Evolutionary conservation across 2,888 invertebrate species (phyloP).

Genomic region (Leptinotarsa juncta): DNA sequence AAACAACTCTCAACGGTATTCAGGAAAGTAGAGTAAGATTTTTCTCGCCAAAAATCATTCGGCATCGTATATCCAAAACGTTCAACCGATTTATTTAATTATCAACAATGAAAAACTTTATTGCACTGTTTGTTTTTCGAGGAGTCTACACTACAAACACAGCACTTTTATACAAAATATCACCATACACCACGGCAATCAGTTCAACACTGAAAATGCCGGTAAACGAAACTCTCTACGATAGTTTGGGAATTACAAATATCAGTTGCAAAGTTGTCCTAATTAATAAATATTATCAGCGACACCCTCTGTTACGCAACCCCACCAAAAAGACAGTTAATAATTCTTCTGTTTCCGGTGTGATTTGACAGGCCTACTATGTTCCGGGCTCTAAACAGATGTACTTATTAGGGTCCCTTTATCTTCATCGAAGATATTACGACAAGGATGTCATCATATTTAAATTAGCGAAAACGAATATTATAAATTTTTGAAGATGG

Average conservation of each 20-base stretch:
- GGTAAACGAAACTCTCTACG: slow-evolving; percentile 2
- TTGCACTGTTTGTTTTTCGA: neutral
- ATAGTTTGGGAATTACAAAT: neutral
- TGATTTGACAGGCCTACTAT: slow-evolving; percentile 54
- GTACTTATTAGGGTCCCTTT: slow-evolving; percentile 57
- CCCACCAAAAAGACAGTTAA: slow-evolving; percentile 48
- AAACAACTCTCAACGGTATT: too few species aligned
- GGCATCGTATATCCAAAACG: too few species aligned
- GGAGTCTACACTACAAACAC: neutral
- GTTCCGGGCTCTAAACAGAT: slow-evolving; percentile 56
- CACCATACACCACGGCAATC: slow-evolving; percentile 14
- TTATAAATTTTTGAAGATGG: slow-evolving; percentile 50
- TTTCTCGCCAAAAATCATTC: too few species aligned
- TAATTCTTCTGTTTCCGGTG: slow-evolving; percentile 52
- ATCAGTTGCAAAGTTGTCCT: slow-evolving; percentile 25
- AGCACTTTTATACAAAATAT: neutral
- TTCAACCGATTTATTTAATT: too few species aligned
- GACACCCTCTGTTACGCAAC: slow-evolving; percentile 36
- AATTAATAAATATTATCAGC: slow-evolving; percentile 36
- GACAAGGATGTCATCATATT: slow-evolving; percentile 57
- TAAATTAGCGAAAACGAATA: slow-evolving; percentile 56
- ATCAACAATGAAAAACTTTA: too few species aligned
- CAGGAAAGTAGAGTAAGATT: too few species aligned
- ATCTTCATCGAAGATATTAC: slow-evolving; percentile 55
- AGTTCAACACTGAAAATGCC: slow-evolving; percentile 10